Evolutionary conservation across 2,113 vertebrate species (phyloP).

Genomic region (Sakesphorus luctuosus): DNA sequence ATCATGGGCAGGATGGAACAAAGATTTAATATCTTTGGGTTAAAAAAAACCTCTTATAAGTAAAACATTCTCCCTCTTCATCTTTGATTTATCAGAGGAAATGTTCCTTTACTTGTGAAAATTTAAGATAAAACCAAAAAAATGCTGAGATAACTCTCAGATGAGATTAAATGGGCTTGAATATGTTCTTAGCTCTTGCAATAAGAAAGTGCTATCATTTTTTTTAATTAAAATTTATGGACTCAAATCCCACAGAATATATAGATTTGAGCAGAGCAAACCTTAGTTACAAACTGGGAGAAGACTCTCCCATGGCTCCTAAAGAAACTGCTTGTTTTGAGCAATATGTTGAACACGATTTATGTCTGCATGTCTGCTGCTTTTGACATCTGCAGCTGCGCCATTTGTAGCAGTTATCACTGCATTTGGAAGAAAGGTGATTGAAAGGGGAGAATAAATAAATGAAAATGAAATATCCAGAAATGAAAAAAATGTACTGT

Average conservation of each 20-base stretch:
- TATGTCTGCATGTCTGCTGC: rapidly evolving
- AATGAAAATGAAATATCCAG: not conserved
- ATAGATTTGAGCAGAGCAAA: not conserved
- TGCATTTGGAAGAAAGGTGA: not conserved
- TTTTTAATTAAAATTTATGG: not conserved
- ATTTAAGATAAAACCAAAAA: not conserved
- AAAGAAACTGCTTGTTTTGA: not conserved
- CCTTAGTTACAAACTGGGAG: not conserved
- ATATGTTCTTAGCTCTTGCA: not conserved
- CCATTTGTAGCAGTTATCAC: not conserved
- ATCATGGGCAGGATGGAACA: not conserved
- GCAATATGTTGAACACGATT: not conserved
- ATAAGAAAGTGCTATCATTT: not conserved
- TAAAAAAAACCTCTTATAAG: not conserved
- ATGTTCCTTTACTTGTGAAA: not conserved
- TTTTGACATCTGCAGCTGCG: not conserved
- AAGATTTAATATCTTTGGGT: not conserved
- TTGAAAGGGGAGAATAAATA: not conserved
- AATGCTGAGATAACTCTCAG: not conserved
- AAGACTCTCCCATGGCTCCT: not conserved
- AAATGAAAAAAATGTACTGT: not conserved
- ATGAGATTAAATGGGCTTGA: not conserved
- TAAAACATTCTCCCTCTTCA: not conserved
- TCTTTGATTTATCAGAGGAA: not conserved
- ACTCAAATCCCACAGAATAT: not conserved